Conservation (phyloP, 2,113 vertebrate genomes). For the Etheostoma cragini region DNA sequence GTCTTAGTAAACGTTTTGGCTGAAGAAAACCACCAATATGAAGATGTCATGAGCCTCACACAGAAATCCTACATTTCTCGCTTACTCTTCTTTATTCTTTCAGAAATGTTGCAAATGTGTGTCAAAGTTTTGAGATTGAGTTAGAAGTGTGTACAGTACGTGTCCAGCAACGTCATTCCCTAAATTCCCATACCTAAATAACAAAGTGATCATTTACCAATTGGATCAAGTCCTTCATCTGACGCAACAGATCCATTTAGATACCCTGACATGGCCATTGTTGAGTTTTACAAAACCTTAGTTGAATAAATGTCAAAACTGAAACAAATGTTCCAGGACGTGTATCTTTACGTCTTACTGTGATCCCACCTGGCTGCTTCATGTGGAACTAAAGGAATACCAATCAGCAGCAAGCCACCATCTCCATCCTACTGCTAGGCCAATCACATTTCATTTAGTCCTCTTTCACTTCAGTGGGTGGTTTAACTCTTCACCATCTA, state of each 20-base stretch:
- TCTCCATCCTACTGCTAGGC: slow-evolving; percentile 20
- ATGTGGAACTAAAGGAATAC: slow-evolving; percentile 16
- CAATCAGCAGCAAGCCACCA: slow-evolving; percentile 42
- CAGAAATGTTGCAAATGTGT: background rate
- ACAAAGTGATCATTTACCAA: slow-evolving; percentile 3
- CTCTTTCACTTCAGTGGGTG: slow-evolving; percentile 4
- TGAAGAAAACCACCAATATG: background rate
- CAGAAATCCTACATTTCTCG: background rate
- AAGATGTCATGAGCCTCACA: background rate
- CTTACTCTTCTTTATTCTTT: background rate
- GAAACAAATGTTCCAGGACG: slow-evolving; percentile 18
- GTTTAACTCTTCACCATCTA: slow-evolving; percentile 29
- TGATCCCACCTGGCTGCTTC: slow-evolving; percentile 42
- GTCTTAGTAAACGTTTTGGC: background rate
- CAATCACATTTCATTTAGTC: slow-evolving; percentile 54
- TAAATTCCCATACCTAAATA: background rate
- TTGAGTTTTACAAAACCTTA: background rate
- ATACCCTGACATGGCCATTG: background rate
- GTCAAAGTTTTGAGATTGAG: background rate
- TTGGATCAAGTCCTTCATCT: background rate
- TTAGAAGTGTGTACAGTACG: background rate
- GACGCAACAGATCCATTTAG: slow-evolving; percentile 11
- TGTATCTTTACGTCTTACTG: slow-evolving; percentile 17
- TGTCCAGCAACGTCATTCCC: background rate
- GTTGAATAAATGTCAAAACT: slow-evolving; percentile 9